Conservation (phyloP, 2,888 invertebrate genomes). For the Mythimna pallens region DNA sequence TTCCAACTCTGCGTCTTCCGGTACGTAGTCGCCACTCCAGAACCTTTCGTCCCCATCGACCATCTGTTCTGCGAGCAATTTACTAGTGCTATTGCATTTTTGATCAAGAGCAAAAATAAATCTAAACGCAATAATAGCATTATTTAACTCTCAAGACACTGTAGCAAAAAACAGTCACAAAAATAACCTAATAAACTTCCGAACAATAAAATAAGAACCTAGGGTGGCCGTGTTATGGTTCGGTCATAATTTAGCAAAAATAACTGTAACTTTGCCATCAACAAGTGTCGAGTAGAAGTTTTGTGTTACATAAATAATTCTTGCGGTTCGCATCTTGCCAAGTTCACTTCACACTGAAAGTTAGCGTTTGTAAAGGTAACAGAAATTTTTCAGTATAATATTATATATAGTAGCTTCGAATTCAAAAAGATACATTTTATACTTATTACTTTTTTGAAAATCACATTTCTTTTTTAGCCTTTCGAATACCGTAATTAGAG, state of each 20-base stretch:
- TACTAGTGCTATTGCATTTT: too few species aligned
- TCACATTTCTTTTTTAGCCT: too few species aligned
- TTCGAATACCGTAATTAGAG: too few species aligned
- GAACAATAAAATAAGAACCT: constrained; percentile 17
- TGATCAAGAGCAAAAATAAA: too few species aligned
- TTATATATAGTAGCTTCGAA: too few species aligned
- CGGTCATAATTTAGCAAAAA: constrained; percentile 52
- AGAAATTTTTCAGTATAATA: constrained; percentile 38
- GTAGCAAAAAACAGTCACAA: not conserved
- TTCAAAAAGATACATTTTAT: not conserved
- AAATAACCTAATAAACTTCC: not conserved
- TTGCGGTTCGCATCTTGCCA: constrained; percentile 10
- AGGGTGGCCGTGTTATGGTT: constrained; percentile 18
- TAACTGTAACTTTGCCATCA: constrained; percentile 68
- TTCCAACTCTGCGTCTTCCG: too few species aligned
- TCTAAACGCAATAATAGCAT: not conserved
- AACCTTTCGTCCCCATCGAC: too few species aligned
- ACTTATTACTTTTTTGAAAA: too few species aligned
- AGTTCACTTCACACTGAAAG: constrained; percentile 29
- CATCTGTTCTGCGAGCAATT: too few species aligned
- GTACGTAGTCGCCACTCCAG: too few species aligned
- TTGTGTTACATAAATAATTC: constrained; percentile 65
- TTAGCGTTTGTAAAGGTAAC: constrained; percentile 45
- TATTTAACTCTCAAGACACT: not conserved
- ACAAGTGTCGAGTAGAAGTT: constrained; percentile 75